phyloP scores from a whole-genome alignment of 2,113 vertebrate genomes.

The Nipponia nippon region DNA sequence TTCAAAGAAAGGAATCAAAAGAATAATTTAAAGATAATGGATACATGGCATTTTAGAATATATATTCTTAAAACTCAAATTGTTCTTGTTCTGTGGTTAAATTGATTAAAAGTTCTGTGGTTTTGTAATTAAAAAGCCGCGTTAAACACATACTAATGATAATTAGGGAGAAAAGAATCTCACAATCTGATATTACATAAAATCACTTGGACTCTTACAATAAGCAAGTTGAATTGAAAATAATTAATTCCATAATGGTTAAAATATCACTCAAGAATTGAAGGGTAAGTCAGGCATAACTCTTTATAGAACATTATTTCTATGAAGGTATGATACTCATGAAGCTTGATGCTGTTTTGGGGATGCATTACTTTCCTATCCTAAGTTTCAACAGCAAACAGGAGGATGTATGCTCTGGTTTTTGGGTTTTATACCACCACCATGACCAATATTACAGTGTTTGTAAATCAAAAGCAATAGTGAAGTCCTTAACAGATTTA shows the following conservation, averaged over 20 bases:
- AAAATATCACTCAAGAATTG: not conserved
- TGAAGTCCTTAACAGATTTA: not conserved
- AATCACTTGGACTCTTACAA: not conserved
- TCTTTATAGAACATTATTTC: not conserved
- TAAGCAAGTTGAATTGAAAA: not conserved
- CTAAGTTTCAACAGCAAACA: not conserved
- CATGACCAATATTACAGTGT: not conserved
- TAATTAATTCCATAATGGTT: not conserved
- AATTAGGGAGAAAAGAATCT: not conserved
- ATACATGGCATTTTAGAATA: not conserved
- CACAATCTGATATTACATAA: not conserved
- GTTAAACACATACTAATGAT: not conserved
- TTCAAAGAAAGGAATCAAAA: conserved; percentile 37
- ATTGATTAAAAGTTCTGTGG: not conserved
- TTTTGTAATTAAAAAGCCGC: not conserved
- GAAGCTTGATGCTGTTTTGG: not conserved
- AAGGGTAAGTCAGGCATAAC: not conserved
- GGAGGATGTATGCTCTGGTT: not conserved
- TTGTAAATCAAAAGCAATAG: not conserved
- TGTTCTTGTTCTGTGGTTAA: not conserved
- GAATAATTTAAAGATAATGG: conserved; percentile 3
- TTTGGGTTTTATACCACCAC: not conserved
- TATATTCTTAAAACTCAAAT: not conserved
- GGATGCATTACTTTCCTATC: not conserved
- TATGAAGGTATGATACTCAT: not conserved